Evolutionary conservation across 1,140 invertebrate species (phyloP), one percentile per base, ranked within the genome.

Genomic region (Drosophila orosa): DNA sequence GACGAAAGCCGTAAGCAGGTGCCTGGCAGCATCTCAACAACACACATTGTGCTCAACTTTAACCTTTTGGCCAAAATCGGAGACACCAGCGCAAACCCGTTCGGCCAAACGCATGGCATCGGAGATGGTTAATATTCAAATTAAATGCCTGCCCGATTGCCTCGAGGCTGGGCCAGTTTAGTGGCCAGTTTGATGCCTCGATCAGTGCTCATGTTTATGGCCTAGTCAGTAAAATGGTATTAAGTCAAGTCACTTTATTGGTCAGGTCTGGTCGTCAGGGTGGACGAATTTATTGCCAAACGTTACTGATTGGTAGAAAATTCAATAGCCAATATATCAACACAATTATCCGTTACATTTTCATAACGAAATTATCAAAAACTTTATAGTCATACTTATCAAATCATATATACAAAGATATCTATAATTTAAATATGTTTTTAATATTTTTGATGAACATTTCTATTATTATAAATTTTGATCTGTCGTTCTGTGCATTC

Each of bases 201-300:
- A 54, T 66, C 60, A 45, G 45, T 35, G 61, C 55, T 75, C 72
- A 50, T 52, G 54, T 72, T 85, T 86, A 85, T 85, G 82, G 82
- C 82, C 82, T 86, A 85, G 82, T 78, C 78, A 55, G 62, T 45
- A 54, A 78, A 82, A 78, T 65, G 74, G 69, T 78, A 71, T 86
- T 82, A 71, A 86, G 54, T 62, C 57, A 78, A 78, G 60, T 58
- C 47, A 65, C 55, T 85, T 84, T 69, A 80, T 54, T 69, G 74
- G 78, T 66, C 58, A 44, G 12, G 44, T 67, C 65, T 61, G 62
- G 55, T 33, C 42, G 50, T 24, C 50, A 24, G 50, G 31, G 31
- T 33, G 60, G 58, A 27, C 61, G 29, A 78, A 62, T 86, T 86
- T 81, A 81, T 80, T 24, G 62, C 67, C 65, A 68, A 84, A 77